Evolutionary conservation across 2,888 invertebrate species (phyloP).

Genomic region (Lycocerus yunnanus): DNA sequence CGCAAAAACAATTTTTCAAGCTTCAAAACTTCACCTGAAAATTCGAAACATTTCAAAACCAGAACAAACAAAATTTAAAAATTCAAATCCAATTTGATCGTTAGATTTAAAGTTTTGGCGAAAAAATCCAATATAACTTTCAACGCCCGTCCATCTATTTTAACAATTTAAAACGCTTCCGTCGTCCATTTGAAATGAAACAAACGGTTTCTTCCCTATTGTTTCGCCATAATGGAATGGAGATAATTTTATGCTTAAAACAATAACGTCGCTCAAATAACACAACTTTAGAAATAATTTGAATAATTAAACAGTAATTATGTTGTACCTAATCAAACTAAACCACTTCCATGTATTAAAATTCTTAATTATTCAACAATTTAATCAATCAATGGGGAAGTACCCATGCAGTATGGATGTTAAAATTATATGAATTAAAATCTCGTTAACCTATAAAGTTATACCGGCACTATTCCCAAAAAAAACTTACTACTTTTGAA

Average conservation of each 20-base stretch:
- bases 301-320: not conserved
- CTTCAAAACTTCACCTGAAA: not conserved
- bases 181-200: not conserved
- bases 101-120: not conserved
- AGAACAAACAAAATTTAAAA: not conserved
- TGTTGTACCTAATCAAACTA: not conserved
- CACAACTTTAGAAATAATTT: not conserved
- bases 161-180: not conserved
- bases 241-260: not conserved
- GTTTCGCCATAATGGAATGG: not conserved
- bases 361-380: not conserved
- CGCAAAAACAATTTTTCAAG: not conserved
- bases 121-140: not conserved
- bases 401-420: not conserved
- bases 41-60: not conserved
- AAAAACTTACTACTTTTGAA: not conserved
- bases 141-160: not conserved
- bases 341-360: not conserved
- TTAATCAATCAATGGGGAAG: not conserved
- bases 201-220: not conserved
- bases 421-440: not conserved
- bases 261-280: not conserved
- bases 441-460: not conserved
- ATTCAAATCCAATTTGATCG: not conserved
- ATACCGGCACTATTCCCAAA: not conserved